phyloP scores from a whole-genome alignment of 53 echinoderm and acorn worm species.

The Holothuria scabra region DNA sequence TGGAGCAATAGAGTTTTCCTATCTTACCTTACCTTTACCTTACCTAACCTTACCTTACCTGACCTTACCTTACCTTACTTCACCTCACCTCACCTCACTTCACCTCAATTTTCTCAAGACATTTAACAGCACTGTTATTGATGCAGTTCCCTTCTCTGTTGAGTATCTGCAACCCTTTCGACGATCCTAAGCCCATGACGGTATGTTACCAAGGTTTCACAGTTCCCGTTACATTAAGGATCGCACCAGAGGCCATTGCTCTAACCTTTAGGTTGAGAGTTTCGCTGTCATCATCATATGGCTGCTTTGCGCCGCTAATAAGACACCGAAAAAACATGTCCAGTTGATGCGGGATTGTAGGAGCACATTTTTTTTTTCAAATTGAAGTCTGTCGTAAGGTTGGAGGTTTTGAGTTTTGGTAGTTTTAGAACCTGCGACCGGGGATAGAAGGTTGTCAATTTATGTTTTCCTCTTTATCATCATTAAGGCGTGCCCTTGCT shows the following conservation, averaged over 20 bases:
- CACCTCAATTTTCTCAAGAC: constrained; percentile 27
- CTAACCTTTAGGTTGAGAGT: constrained; percentile 48
- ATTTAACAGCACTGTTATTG: constrained; percentile 41
- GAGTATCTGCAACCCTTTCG: constrained; percentile 49
- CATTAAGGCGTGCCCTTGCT: no score
- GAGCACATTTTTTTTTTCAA: constrained; percentile 55
- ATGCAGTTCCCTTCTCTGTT: constrained; percentile 63
- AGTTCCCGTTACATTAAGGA: constrained; percentile 55
- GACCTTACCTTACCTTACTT: no score
- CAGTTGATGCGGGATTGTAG: constrained; percentile 38
- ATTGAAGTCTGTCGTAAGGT: constrained; percentile 30
- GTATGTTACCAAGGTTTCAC: constrained; percentile 64
- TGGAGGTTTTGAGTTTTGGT: no score
- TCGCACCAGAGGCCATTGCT: constrained; percentile 63
- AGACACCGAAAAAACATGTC: constrained; percentile 47
- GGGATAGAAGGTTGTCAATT: no score
- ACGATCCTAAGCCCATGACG: constrained; percentile 64
- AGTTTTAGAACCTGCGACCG: no score
- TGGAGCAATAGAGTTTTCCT: no score
- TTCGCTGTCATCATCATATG: not conserved
- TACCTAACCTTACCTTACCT: no score
- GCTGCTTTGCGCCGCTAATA: constrained; percentile 9
- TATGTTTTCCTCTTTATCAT: no score
- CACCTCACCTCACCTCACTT: no score
- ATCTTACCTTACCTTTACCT: no score